Evolutionary conservation across 2,113 vertebrate genomes (phyloP).

Genomic region (Antechinus stuartii): DNA sequence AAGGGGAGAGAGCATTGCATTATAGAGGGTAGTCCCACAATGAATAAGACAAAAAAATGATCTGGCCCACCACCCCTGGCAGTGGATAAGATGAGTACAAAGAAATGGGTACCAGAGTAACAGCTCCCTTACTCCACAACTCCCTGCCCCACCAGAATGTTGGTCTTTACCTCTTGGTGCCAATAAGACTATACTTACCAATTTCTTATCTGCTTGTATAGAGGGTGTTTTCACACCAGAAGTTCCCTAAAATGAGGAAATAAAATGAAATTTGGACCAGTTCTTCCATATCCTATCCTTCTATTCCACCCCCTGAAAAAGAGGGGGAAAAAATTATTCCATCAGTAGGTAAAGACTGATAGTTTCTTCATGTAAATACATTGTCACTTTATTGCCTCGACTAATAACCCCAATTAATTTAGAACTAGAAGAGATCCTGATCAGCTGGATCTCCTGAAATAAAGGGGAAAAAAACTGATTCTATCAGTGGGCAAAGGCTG

Average conservation of each 20-base stretch:
- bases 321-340: background rate
- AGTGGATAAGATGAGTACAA: background rate
- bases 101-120: background rate
- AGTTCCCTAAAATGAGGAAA: background rate
- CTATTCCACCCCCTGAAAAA: background rate
- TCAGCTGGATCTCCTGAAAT: background rate
- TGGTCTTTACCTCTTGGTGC: background rate
- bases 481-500: background rate
- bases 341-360: too few species aligned
- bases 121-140: background rate
- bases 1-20: background rate
- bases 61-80: background rate
- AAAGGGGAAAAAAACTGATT: too few species aligned
- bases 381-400: too few species aligned
- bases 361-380: too few species aligned
- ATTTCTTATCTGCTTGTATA: background rate
- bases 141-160: background rate
- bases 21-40: background rate
- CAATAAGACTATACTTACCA: background rate
- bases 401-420: background rate
- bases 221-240: background rate
- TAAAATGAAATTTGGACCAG: background rate
- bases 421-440: background rate
- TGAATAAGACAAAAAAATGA: background rate
- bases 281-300: background rate